Conservation (phyloP, 2,113 vertebrate species). For the Coregonus clupeaformis region DNA sequence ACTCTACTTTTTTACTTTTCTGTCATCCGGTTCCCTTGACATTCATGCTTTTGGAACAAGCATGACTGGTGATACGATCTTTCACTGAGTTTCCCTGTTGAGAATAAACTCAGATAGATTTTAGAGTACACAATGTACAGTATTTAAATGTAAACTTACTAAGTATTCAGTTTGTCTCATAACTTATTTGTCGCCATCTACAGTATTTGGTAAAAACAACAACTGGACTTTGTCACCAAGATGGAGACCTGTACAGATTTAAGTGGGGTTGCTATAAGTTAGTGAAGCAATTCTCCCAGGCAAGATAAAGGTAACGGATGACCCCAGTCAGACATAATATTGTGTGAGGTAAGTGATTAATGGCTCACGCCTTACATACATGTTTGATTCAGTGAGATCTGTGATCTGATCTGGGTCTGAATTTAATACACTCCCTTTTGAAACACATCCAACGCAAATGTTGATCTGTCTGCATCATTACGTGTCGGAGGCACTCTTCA, state of each 20-base stretch:
- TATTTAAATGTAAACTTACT: neutral
- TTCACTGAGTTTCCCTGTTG: neutral
- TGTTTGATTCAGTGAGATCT: no score
- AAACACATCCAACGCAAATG: constrained; percentile 26
- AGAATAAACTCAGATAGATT: neutral
- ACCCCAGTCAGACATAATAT: no score
- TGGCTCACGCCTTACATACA: no score
- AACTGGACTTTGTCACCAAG: no score
- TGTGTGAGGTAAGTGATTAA: no score
- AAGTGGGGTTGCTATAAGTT: no score
- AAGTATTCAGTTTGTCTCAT: no score
- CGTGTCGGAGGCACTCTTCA: constrained; percentile 12
- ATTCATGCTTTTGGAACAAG: neutral
- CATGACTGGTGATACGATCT: neutral
- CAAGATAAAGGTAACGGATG: no score
- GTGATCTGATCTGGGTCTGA: neutral
- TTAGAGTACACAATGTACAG: constrained; percentile 13
- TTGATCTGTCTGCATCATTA: constrained; percentile 23
- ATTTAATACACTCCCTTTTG: constrained; percentile 29
- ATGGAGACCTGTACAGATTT: no score
- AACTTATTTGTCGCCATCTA: no score
- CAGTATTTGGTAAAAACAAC: no score
- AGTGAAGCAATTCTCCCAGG: no score
- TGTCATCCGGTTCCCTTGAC: constrained; percentile 14
- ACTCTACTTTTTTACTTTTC: constrained; percentile 21